Percentiles rank a stretch among this genome's conserved stretches.
These are phyloP conservation scores for Brotula barbata DNA, from an alignment of 2,797 vertebrate genomes.

Conservation along the genomic window DNA sequence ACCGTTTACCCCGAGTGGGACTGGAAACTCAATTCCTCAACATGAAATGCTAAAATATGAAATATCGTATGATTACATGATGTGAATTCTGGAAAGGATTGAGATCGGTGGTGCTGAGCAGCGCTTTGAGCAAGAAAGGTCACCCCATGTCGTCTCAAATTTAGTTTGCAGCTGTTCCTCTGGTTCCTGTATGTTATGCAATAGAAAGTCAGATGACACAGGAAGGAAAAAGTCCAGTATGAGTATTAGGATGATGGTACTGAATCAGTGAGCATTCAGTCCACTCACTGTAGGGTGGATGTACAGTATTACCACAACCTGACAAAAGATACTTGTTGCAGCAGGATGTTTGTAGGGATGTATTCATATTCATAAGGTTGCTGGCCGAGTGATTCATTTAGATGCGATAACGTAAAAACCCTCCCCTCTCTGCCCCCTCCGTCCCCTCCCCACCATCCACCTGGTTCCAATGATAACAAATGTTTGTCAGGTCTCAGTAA, in stretches of 20 bases:
- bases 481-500: no score
- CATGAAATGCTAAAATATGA: background rate
- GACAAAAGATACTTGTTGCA: no score
- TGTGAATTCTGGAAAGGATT: background rate
- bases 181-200: conserved; percentile 14
- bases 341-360: no score
- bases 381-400: no score
- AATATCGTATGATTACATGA: conserved; percentile 1
- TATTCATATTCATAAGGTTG: no score
- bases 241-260: background rate
- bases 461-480: no score
- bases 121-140: conserved; percentile 1
- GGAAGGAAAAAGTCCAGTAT: background rate
- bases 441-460: no score
- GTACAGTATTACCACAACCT: no score
- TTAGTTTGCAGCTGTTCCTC: conserved; percentile 30
- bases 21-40: no score
- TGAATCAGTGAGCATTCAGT: background rate
- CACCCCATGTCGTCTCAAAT: conserved; percentile 1
- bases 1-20: no score
- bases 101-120: background rate
- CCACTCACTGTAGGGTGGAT: background rate
- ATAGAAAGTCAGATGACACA: background rate
- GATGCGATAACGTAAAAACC: no score
- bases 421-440: no score